Evolutionary conservation across 2,888 invertebrate genomes (phyloP).

Genomic region (Beris morrisii): DNA sequence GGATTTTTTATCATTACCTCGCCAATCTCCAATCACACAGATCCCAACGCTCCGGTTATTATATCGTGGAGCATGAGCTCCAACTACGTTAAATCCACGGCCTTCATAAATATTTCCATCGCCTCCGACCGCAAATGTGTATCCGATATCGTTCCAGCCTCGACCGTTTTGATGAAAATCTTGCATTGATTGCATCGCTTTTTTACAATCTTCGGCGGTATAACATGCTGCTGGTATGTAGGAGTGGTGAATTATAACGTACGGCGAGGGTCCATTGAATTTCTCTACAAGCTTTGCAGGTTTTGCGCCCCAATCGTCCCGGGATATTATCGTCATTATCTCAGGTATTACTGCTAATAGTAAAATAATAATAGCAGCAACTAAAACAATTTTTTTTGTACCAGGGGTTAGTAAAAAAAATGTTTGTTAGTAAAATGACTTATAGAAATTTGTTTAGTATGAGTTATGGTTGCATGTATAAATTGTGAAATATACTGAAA

Average conservation of each 20-base stretch:
- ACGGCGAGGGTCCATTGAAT: conserved; percentile 64
- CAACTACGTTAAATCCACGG: conserved; percentile 68
- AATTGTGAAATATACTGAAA: no score
- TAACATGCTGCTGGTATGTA: conserved; percentile 66
- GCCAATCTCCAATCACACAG: conserved; percentile 73
- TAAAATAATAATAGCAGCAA: conserved; percentile 18
- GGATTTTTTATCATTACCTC: conserved; percentile 56
- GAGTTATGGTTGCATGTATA: no score
- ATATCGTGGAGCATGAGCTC: conserved; percentile 71
- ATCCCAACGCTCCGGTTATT: conserved; percentile 71
- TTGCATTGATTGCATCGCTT: conserved; percentile 69
- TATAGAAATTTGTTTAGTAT: background rate
- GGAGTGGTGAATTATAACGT: conserved; percentile 73
- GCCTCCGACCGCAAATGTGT: conserved; percentile 71
- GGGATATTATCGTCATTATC: conserved; percentile 18
- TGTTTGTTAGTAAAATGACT: conserved; percentile 13
- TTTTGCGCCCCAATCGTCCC: conserved; percentile 64
- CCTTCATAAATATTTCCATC: conserved; percentile 73
- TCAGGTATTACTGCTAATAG: conserved; percentile 18
- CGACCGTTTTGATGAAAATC: conserved; percentile 62
- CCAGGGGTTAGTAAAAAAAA: conserved; percentile 2
- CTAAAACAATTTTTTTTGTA: conserved; percentile 17
- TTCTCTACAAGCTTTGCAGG: conserved; percentile 56
- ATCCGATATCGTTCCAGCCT: conserved; percentile 72
- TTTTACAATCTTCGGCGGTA: conserved; percentile 58